Conservation (phyloP, 2,797 vertebrate genomes). For the Threskiornis aethiopicus region DNA sequence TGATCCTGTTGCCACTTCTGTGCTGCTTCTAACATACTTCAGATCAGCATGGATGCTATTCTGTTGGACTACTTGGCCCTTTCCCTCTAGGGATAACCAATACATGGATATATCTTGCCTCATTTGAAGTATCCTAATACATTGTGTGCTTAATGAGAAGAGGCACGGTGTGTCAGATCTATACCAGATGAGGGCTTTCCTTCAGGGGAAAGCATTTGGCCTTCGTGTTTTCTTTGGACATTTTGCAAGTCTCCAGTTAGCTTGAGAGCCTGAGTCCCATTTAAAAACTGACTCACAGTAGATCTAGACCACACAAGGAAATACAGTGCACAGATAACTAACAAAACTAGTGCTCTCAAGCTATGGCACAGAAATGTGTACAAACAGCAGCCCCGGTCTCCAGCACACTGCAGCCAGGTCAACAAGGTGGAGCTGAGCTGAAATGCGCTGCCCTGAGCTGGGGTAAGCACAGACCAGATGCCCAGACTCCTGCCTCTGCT, state of each 20-base stretch:
- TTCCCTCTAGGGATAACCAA: neutral
- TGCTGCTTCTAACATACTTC: neutral
- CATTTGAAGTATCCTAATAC: neutral
- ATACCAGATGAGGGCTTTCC: neutral
- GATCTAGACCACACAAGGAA: neutral
- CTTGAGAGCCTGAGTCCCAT: neutral
- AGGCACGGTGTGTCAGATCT: neutral
- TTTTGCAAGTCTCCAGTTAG: neutral
- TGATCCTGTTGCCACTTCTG: neutral
- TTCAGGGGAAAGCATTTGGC: neutral
- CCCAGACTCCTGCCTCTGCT: neutral
- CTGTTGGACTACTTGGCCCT: neutral
- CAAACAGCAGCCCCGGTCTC: neutral
- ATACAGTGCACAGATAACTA: neutral
- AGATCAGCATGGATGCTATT: neutral
- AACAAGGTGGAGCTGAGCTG: neutral
- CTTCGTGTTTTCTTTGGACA: neutral
- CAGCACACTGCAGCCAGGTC: neutral
- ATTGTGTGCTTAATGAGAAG: neutral
- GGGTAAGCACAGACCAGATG: neutral
- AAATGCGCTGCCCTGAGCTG: neutral
- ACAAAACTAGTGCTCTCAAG: neutral
- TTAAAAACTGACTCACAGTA: neutral
- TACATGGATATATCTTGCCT: neutral
- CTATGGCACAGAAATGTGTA: fast-evolving